Conservation (phyloP, 2,888 invertebrate species). For the Dyspetes luteomarginatus region DNA sequence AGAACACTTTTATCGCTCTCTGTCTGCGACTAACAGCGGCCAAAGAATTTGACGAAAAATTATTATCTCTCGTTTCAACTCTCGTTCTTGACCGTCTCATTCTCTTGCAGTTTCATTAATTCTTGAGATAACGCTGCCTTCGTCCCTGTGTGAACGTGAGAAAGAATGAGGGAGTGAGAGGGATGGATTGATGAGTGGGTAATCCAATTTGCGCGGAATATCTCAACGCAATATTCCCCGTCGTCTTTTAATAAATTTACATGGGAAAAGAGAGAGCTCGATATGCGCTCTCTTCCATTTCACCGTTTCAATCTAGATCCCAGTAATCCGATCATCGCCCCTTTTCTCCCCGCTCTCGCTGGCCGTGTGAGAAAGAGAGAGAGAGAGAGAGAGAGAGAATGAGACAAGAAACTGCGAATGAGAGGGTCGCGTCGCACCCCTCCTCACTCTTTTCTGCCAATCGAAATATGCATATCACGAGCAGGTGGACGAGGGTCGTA, state of each 20-base stretch:
- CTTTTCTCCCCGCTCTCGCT: neutral
- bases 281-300: conserved; percentile 55
- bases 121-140: conserved; percentile 54
- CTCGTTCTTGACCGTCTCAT: conserved; percentile 22
- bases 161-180: neutral
- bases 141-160: neutral
- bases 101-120: conserved; percentile 61
- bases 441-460: neutral
- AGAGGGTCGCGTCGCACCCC: neutral
- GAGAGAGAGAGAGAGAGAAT: neutral
- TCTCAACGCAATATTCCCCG: conserved; percentile 69
- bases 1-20: conserved; percentile 40
- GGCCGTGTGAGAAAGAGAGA: neutral
- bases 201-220: conserved; percentile 76
- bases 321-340: conserved; percentile 59
- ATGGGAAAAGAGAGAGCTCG: conserved; percentile 68
- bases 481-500: neutral
- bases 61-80: conserved; percentile 45
- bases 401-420: neutral
- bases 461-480: conserved; percentile 30
- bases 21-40: neutral
- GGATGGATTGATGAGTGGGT: conserved; percentile 76
- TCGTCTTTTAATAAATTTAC: conserved; percentile 77
- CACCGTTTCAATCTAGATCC: conserved; percentile 60
- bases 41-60: conserved; percentile 45